Evolutionary conservation across 2,888 invertebrate genomes (phyloP).

Genomic region (Gonocerus acuteangulatus): DNA sequence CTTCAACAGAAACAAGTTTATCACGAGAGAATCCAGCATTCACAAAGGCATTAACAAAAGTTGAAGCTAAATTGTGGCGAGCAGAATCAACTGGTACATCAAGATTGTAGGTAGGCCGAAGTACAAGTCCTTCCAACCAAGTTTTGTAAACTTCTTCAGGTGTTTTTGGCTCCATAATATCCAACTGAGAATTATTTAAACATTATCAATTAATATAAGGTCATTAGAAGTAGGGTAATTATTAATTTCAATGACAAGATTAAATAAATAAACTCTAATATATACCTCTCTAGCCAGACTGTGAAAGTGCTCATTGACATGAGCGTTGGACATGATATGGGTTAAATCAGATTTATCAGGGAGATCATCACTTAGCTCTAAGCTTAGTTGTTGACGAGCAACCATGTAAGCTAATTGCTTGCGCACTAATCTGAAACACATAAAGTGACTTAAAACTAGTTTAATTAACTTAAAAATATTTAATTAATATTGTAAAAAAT

Average conservation of each 20-base stretch:
- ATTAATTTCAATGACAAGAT: no score
- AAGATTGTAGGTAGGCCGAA: slow-evolving; percentile 40
- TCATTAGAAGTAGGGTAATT: no score
- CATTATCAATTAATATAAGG: no score
- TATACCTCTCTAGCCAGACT: slow-evolving; percentile 81
- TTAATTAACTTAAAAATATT: neutral
- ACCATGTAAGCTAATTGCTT: slow-evolving; percentile 95
- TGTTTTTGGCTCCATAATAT: slow-evolving; percentile 97
- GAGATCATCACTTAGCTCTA: slow-evolving; percentile 64
- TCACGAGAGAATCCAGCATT: slow-evolving; percentile 96
- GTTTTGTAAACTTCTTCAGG: slow-evolving; percentile 99
- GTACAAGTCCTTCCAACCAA: slow-evolving; percentile 64
- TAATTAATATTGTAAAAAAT: neutral
- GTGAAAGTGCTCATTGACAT: slow-evolving; percentile 86
- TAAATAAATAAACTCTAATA: neutral
- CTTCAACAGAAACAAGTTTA: slow-evolving; percentile 83
- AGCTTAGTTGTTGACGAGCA: slow-evolving; percentile 84
- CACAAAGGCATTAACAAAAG: slow-evolving; percentile 97
- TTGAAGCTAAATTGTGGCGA: slow-evolving; percentile 90
- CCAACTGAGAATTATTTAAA: slow-evolving; percentile 53
- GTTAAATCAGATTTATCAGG: slow-evolving; percentile 68
- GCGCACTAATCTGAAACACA: slow-evolving; percentile 59
- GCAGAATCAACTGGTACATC: slow-evolving; percentile 75
- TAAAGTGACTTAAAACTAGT: neutral
- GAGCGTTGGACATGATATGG: slow-evolving; percentile 89